Evolutionary conservation across 2,797 vertebrate species (phyloP).

Genomic region (Myotis pilosus): DNA sequence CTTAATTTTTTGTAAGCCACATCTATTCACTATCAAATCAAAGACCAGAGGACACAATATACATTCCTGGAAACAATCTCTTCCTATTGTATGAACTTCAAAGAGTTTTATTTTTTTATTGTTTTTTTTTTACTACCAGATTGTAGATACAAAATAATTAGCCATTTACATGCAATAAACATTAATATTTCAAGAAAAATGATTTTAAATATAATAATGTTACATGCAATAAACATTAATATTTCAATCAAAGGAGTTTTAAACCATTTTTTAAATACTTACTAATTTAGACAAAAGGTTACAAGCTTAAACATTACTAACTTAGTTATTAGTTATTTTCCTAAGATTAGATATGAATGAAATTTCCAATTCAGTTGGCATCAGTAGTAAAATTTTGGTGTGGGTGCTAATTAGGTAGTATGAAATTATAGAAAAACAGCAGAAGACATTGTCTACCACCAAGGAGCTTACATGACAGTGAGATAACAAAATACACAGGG

Average conservation of each 20-base stretch:
- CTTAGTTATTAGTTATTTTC: neutral
- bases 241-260: constrained; percentile 20
- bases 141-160: too few relatives aligned
- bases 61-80: constrained; percentile 32
- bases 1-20: constrained; percentile 16
- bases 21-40: constrained; percentile 5
- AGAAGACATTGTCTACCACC: neutral
- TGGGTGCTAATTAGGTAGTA: neutral
- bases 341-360: neutral
- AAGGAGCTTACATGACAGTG: neutral
- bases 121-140: too few relatives aligned
- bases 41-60: constrained; percentile 29
- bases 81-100: constrained; percentile 2
- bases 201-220: too few relatives aligned
- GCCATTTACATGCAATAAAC: too few relatives aligned
- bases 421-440: neutral
- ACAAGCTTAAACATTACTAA: constrained; percentile 18
- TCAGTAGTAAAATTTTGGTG: neutral
- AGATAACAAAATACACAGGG: neutral
- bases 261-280: constrained; percentile 37
- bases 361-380: neutral
- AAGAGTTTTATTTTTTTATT: neutral
- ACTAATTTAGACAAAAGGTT: constrained; percentile 28
- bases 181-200: too few relatives aligned
- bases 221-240: too few relatives aligned